These are phyloP conservation scores for Drosophila anomalata DNA, from an alignment of 2,888 invertebrate genomes.

Conservation along the genomic window DNA sequence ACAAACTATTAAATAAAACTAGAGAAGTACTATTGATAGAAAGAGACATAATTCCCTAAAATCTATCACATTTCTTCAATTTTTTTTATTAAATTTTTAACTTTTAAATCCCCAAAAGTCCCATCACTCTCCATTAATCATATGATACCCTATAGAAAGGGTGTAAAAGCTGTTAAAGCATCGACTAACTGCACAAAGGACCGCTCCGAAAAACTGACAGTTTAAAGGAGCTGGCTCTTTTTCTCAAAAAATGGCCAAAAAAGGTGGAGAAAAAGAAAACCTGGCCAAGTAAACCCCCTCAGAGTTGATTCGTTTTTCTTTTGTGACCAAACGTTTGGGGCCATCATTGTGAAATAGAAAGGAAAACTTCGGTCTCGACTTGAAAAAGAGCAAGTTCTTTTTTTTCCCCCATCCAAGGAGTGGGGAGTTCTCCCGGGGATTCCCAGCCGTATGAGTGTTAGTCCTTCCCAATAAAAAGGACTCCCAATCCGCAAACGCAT, in stretches of 20 bases:
- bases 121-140: background rate
- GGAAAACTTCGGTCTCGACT: conserved; percentile 10
- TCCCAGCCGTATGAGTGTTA: conserved; percentile 5
- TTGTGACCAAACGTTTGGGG: conserved; percentile 7
- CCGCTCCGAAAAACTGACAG: conserved; percentile 36
- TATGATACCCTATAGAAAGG: conserved; percentile 9
- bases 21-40: too few relatives aligned
- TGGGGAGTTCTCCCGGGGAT: background rate
- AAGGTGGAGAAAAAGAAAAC: background rate
- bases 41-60: too few relatives aligned
- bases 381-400: conserved; percentile 24
- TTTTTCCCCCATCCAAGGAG: background rate
- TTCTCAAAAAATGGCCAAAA: background rate
- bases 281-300: conserved; percentile 11
- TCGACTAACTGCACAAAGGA: conserved; percentile 59
- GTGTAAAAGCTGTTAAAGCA: conserved; percentile 51
- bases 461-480: conserved; percentile 40
- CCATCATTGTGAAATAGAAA: conserved; percentile 1
- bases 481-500: conserved; percentile 73
- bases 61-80: background rate
- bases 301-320: conserved; percentile 12
- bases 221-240: conserved; percentile 23
- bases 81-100: background rate
- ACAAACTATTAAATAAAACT: too few relatives aligned
- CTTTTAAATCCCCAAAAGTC: background rate